These are phyloP conservation scores for Saccostrea glomerata DNA, from an alignment of 1,140 invertebrate genomes.

Conservation along the genomic window DNA sequence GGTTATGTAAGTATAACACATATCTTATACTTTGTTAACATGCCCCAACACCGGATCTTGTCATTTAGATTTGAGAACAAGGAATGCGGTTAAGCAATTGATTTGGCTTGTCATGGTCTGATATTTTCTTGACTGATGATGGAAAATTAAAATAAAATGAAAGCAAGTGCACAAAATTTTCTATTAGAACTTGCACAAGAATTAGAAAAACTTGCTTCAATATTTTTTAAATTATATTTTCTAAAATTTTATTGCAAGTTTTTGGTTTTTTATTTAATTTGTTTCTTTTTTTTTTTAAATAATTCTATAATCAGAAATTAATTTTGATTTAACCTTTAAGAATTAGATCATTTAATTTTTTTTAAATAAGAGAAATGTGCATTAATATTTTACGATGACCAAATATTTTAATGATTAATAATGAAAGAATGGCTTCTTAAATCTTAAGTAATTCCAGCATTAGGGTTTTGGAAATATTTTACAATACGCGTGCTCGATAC, in stretches of 20 bases:
- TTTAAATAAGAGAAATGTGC: background rate
- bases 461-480: background rate
- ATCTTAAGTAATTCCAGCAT: background rate
- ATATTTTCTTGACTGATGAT: background rate
- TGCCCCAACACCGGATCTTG: background rate
- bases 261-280: too few relatives aligned
- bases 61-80: background rate
- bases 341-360: background rate
- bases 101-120: background rate
- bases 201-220: too few relatives aligned
- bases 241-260: too few relatives aligned
- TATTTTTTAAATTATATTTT: too few relatives aligned
- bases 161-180: background rate
- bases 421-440: background rate
- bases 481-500: background rate
- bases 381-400: background rate
- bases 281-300: background rate
- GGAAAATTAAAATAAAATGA: background rate
- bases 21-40: background rate
- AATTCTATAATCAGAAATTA: background rate
- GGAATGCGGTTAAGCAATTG: constrained; percentile 24
- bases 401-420: background rate
- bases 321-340: background rate
- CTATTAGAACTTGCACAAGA: background rate
- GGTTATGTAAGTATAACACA: background rate